A percentile compares a stretch with the other conserved stretches of the same genome.
phyloP scores from a whole-genome alignment of 2,113 vertebrate species.

The Cyanoliseus patagonus region DNA sequence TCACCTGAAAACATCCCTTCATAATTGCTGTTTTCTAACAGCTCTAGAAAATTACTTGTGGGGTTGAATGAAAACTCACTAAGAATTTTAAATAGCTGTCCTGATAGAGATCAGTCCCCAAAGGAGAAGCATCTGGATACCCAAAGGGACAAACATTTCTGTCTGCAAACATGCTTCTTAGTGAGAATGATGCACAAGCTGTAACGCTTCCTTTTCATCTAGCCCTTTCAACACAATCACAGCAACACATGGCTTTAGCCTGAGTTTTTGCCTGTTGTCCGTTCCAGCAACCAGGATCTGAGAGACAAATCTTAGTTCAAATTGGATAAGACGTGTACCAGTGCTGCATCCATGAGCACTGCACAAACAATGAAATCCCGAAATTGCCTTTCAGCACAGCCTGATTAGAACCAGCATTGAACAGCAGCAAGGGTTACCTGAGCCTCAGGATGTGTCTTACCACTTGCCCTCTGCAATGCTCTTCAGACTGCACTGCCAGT shows the following conservation, averaged over 20 bases:
- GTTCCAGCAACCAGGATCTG: neutral
- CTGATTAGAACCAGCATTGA: conserved; percentile 1
- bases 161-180: neutral
- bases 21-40: neutral
- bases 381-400: conserved; percentile 1
- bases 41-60: neutral
- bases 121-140: neutral
- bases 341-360: neutral
- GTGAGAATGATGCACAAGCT: neutral
- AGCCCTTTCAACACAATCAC: neutral
- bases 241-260: neutral
- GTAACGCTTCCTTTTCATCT: neutral
- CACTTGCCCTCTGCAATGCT: neutral
- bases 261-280: neutral
- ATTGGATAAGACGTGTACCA: neutral
- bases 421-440: neutral
- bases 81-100: neutral
- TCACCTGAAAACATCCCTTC: neutral
- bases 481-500: neutral
- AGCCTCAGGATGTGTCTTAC: neutral
- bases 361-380: neutral
- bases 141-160: neutral
- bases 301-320: conserved; percentile 34
- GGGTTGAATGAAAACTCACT: neutral
- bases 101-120: neutral